Evolutionary conservation across 92 coral and sea anemone species (phyloP), one percentile per base, ranked within the genome.

Genomic region (Siderastrea radians): DNA sequence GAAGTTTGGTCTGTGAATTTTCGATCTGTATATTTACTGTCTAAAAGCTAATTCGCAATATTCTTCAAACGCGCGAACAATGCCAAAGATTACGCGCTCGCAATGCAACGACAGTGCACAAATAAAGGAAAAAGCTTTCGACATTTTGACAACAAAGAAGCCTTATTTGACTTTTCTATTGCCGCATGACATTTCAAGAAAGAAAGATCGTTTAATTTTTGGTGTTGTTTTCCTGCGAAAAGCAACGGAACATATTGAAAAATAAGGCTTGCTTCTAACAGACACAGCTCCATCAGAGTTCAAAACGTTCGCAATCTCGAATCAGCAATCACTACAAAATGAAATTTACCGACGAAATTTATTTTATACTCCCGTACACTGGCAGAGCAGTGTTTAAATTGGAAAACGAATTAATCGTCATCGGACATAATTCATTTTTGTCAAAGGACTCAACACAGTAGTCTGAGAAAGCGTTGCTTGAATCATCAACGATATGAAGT

Each of bases 331-430:
- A 74, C 58, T 38, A 84, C 73, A 51, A 83, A 83, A 84, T 73
- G 74, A 73, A 84, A 84, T 84, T 84, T 84, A 48, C 73, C 80
- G 73, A 72, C 81, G 45, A 84, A 62, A 84, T 84, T 73, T 84
- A 73, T 53, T 74, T 74, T 64, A 49, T 72, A 47, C 61, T 74
- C 62, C 49, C 87, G 80, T 63, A 51, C 19, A 68, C 80, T 90
- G 82, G 65, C 93, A 86, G 85, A 88, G 86, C 89, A 75, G 89
- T 86, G 60, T 86, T 90, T 79, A 90, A 75, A 81, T 77, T 76
- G 82, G 74, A 86, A 75, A 80, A 81, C 82, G 93, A 90, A 86
- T 72, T 77, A 90, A 72, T 52, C 88, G 87, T 51, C 54, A 59
- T 80, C 83, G 83, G 63, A 80, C 44, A 66, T 80, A 77, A 86